These are phyloP conservation scores for Parnassius mnemosyne DNA, from an alignment of 2,888 invertebrate species.

Conservation along the genomic window DNA sequence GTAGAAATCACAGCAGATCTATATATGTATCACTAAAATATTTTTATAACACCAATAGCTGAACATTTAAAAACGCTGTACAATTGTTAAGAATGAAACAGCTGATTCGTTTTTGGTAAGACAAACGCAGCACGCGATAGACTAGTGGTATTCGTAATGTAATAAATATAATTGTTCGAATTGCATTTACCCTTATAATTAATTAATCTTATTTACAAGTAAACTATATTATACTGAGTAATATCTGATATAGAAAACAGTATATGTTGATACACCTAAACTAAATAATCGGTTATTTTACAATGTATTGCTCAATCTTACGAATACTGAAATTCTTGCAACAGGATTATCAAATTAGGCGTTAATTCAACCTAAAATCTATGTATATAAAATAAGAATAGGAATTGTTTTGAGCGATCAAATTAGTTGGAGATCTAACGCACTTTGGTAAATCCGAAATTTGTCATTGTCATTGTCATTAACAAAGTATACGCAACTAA, in stretches of 20 bases:
- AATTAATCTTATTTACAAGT: neutral
- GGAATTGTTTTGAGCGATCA: slow-evolving; percentile 47
- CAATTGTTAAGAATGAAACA: slow-evolving; percentile 4
- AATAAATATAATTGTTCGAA: slow-evolving; percentile 44
- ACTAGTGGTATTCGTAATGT: slow-evolving; percentile 49
- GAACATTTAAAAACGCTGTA: slow-evolving; percentile 16
- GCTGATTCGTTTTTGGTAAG: slow-evolving; percentile 22
- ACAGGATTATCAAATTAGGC: neutral
- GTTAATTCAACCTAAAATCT: neutral
- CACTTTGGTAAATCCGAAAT: slow-evolving; percentile 17
- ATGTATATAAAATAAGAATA: slow-evolving; percentile 6
- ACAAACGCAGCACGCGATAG: slow-evolving; percentile 32
- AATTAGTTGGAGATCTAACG: slow-evolving; percentile 15
- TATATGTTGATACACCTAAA: too few species aligned
- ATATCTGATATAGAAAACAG: too few species aligned
- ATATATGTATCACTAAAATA: slow-evolving; percentile 43
- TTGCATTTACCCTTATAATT: slow-evolving; percentile 11
- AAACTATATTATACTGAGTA: neutral
- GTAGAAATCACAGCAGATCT: slow-evolving; percentile 71
- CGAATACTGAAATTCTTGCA: neutral
- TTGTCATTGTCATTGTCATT: too few species aligned
- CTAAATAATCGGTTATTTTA: too few species aligned
- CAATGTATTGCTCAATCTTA: too few species aligned
- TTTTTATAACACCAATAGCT: slow-evolving; percentile 32
- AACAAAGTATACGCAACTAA: too few species aligned